These are phyloP conservation scores for Tetranychus urticae DNA, from an alignment of 1,140 invertebrate species.

Conservation along the genomic window DNA sequence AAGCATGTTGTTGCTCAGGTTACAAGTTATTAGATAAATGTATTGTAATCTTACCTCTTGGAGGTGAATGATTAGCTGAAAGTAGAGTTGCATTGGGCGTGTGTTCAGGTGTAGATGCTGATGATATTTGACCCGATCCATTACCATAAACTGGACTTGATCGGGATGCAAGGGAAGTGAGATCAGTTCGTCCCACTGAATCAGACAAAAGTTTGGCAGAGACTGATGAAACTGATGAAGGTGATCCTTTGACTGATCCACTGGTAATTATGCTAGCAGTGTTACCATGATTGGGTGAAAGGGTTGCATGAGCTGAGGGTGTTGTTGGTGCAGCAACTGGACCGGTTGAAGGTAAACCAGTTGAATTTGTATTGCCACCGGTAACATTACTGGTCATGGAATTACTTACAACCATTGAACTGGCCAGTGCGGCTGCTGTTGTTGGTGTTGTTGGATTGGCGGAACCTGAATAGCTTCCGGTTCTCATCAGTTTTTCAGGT, in stretches of 20 bases:
- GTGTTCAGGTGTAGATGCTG: not conserved
- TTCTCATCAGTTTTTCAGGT: conserved; percentile 81
- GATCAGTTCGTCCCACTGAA: not conserved
- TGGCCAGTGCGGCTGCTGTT: conserved; percentile 2
- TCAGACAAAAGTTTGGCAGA: not conserved
- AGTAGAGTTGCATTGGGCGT: not conserved
- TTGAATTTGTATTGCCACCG: not conserved
- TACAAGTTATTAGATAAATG: too few species aligned
- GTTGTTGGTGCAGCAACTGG: not conserved
- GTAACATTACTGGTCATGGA: not conserved
- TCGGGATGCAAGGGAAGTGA: not conserved
- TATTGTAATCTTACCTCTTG: not conserved
- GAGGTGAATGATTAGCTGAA: not conserved
- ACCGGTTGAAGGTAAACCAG: not conserved
- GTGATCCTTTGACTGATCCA: not conserved
- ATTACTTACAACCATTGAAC: not conserved
- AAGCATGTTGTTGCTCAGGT: too few species aligned
- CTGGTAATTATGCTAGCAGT: not conserved
- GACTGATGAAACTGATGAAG: not conserved
- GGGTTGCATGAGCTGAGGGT: not conserved
- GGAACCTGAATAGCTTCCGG: conserved; percentile 49
- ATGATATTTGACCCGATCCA: not conserved
- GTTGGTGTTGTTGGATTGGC: conserved; percentile 15
- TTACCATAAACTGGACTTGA: not conserved
- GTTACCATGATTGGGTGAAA: not conserved